phyloP scores from a whole-genome alignment of 1,140 invertebrate species.

The Nasonia giraulti region DNA sequence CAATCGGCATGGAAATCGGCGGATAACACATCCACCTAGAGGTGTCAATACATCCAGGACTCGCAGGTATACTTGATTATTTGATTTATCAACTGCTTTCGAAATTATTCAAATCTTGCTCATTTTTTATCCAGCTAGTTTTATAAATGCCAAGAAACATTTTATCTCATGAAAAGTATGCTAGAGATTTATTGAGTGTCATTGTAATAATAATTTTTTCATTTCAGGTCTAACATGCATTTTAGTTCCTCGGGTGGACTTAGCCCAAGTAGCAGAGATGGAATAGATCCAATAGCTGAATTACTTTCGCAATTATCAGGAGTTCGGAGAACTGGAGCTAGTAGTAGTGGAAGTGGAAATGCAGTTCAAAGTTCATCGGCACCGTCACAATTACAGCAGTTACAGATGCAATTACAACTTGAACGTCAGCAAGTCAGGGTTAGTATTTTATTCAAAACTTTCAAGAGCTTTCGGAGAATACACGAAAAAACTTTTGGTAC shows the following conservation, averaged over 20 bases:
- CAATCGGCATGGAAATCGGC: conserved; percentile 86
- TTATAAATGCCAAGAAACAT: not conserved
- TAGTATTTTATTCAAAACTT: conserved; percentile 60
- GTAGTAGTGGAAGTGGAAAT: conserved; percentile 54
- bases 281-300: conserved; percentile 95
- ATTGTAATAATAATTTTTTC: not conserved
- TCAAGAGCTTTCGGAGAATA: not conserved
- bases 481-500: too few relatives aligned
- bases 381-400: conserved; percentile 88
- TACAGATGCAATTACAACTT: conserved; percentile 92
- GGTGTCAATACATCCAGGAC: conserved; percentile 85
- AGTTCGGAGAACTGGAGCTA: conserved; percentile 82
- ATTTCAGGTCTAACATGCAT: conserved; percentile 88
- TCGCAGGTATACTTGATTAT: conserved; percentile 70
- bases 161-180: not conserved
- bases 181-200: not conserved
- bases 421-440: conserved; percentile 90
- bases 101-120: not conserved
- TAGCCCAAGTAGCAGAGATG: conserved; percentile 90
- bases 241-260: conserved; percentile 89
- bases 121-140: conserved; percentile 14
- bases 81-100: not conserved
- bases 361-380: conserved; percentile 76
- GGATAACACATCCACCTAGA: conserved; percentile 88
- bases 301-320: conserved; percentile 93